These are phyloP conservation scores for Tortrix viridana DNA, from an alignment of 2,888 invertebrate species.

Conservation along the genomic window DNA sequence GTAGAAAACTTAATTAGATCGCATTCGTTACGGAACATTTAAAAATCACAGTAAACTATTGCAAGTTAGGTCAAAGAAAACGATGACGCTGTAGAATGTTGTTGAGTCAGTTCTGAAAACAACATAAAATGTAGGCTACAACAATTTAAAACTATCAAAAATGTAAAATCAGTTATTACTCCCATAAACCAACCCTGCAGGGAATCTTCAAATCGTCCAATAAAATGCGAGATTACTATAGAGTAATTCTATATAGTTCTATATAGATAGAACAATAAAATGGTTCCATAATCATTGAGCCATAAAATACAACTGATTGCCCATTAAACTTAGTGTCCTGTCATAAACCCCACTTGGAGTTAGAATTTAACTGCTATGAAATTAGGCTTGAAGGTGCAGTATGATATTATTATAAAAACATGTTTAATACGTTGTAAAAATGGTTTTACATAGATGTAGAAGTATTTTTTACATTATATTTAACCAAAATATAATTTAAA, in stretches of 20 bases:
- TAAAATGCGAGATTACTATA: conserved; percentile 33
- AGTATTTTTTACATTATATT: too few relatives aligned
- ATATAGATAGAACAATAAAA: conserved; percentile 38
- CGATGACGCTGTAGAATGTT: too few relatives aligned
- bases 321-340: conserved; percentile 22
- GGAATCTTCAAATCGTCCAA: conserved; percentile 26
- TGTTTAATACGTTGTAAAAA: too few relatives aligned
- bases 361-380: conserved; percentile 14
- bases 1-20: too few relatives aligned
- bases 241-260: too few relatives aligned
- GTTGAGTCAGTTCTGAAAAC: too few relatives aligned
- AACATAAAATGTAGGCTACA: background rate
- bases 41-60: too few relatives aligned
- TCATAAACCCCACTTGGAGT: conserved; percentile 19
- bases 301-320: conserved; percentile 37
- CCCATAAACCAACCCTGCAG: conserved; percentile 8
- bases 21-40: too few relatives aligned
- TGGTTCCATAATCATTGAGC: conserved; percentile 35
- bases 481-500: too few relatives aligned
- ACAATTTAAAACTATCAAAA: conserved; percentile 1
- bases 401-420: too few relatives aligned
- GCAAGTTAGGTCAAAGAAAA: too few relatives aligned
- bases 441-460: too few relatives aligned
- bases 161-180: conserved; percentile 9
- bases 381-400: background rate